Evolutionary conservation across 2,888 invertebrate species (phyloP).

Genomic region (Poecilus cupreus): DNA sequence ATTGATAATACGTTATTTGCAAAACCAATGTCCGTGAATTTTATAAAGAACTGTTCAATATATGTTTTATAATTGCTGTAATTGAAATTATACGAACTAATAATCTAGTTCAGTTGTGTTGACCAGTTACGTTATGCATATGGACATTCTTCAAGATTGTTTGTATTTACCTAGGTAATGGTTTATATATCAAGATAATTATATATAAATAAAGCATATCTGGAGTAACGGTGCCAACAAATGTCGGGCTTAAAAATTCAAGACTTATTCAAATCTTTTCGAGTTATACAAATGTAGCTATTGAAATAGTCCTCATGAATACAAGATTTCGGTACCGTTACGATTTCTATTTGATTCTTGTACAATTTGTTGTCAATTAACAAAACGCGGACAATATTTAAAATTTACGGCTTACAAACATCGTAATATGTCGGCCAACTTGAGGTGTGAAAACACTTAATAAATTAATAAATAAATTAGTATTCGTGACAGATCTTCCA

Average conservation of each 20-base stretch:
- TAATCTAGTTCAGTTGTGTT: conserved; percentile 22
- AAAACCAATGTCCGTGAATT: neutral
- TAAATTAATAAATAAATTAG: conserved; percentile 20
- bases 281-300: conserved; percentile 16
- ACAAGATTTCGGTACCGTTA: conserved; percentile 14
- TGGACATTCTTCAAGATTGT: conserved; percentile 27
- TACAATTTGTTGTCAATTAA: conserved; percentile 37
- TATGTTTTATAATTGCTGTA: conserved; percentile 7
- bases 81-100: conserved; percentile 15
- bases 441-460: conserved; percentile 17
- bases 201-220: conserved; percentile 10
- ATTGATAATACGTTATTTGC: conserved; percentile 3
- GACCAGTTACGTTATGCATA: neutral
- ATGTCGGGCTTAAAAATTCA: conserved; percentile 1
- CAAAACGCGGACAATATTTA: conserved; percentile 21
- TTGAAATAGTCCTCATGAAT: conserved; percentile 29
- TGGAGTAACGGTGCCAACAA: conserved; percentile 12
- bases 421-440: conserved; percentile 1
- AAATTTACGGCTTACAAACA: conserved; percentile 30
- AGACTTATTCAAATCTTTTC: conserved; percentile 6
- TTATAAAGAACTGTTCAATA: neutral
- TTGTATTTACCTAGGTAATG: conserved; percentile 34
- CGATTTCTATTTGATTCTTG: conserved; percentile 20
- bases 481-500: neutral
- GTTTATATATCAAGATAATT: conserved; percentile 25